phyloP scores from a whole-genome alignment of 2,888 invertebrate species.

The Netelia fuscicornis region DNA sequence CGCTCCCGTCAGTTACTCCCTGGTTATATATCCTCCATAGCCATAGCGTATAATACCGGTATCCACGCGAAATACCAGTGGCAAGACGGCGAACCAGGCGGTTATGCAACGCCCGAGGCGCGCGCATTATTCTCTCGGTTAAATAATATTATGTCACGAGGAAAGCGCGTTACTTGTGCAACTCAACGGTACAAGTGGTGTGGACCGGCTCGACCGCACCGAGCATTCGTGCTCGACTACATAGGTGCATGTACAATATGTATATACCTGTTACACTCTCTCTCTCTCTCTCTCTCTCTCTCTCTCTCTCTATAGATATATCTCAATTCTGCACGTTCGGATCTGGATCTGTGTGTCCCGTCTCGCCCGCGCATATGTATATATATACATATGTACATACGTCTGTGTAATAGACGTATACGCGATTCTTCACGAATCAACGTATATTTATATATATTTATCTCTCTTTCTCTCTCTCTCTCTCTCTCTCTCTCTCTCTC shows the following conservation, averaged over 20 bases:
- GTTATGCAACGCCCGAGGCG: constrained; percentile 76
- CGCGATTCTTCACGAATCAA: not conserved
- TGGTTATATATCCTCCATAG: constrained; percentile 15
- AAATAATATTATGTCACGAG: constrained; percentile 83
- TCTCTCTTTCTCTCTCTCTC: too few relatives aligned
- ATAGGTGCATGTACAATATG: constrained; percentile 1
- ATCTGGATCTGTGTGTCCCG: constrained; percentile 59
- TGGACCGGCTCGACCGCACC: constrained; percentile 65
- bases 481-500: too few relatives aligned
- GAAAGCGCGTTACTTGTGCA: constrained; percentile 80
- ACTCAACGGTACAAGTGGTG: constrained; percentile 69
- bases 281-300: not conserved
- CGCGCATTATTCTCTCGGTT: constrained; percentile 81
- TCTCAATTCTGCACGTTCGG: constrained; percentile 51
- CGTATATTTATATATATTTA: not conserved
- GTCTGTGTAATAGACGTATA: not conserved
- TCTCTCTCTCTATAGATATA: constrained; percentile 1
- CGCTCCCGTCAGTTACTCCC: constrained; percentile 18
- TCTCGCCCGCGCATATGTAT: constrained; percentile 4
- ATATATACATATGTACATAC: not conserved
- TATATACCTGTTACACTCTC: constrained; percentile 18
- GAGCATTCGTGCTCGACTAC: constrained; percentile 30
- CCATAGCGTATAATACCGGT: constrained; percentile 65
- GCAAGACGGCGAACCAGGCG: constrained; percentile 66
- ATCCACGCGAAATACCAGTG: constrained; percentile 78